Conservation (phyloP, 2,797 vertebrate species). For the Leontocebus nigricollis region DNA sequence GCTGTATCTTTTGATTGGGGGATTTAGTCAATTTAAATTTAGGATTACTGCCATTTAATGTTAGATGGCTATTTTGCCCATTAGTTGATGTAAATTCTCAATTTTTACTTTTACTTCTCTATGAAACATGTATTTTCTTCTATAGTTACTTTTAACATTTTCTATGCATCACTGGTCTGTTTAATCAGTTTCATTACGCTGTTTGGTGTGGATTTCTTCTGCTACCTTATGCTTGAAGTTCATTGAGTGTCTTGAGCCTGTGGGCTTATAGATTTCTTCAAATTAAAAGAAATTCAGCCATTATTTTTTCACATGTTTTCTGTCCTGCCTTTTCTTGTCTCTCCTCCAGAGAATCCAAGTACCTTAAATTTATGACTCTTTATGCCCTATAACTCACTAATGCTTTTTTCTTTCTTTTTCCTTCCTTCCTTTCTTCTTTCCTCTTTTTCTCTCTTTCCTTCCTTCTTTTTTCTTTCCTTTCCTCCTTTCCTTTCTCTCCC, state of each 20-base stretch:
- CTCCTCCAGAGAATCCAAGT: not conserved
- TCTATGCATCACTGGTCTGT: not conserved
- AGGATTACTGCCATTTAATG: no score
- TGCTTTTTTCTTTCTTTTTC: not conserved
- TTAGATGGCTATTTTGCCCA: no score
- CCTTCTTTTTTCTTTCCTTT: no score
- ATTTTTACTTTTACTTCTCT: not conserved
- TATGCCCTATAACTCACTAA: not conserved
- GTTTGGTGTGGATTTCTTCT: not conserved
- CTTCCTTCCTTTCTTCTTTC: no score
- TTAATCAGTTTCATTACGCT: not conserved
- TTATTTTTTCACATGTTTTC: not conserved
- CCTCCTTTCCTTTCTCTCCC: no score
- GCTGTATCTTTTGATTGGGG: no score
- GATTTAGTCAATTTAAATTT: no score
- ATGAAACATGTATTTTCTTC: not conserved
- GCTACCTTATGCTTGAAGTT: not conserved
- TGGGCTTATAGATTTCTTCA: not conserved
- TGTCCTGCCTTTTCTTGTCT: no score
- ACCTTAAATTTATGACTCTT: not conserved
- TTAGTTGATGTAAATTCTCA: not conserved
- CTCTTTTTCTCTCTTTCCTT: no score
- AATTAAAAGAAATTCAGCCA: not conserved
- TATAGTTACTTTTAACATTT: not conserved
- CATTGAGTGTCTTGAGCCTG: not conserved